A percentile compares a stretch with the other conserved stretches of the same genome.
phyloP scores from a whole-genome alignment of 1,140 invertebrate species.

The Heliconius hewitsoni region DNA sequence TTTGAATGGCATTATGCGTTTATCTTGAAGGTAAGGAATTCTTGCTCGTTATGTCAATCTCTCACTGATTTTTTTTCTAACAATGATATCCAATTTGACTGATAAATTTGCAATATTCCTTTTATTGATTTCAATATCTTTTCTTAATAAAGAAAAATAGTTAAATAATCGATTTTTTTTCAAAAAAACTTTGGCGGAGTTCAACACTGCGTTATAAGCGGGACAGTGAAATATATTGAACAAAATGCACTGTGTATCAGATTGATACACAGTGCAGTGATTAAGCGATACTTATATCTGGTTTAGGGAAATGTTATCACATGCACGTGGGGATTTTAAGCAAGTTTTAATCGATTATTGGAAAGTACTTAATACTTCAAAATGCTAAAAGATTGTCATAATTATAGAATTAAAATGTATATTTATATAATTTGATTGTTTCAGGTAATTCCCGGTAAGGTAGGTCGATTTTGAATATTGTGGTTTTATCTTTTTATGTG shows the following conservation, averaged over 20 bases:
- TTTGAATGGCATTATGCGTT: neutral
- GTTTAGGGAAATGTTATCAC: neutral
- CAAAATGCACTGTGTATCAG: neutral
- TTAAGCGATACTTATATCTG: neutral
- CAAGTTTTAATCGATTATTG: neutral
- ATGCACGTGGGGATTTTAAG: neutral
- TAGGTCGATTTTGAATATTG: neutral
- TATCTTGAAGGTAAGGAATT: neutral
- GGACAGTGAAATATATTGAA: neutral
- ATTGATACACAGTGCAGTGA: neutral
- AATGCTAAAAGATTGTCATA: neutral
- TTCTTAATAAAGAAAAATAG: too few relatives aligned
- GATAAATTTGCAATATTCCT: too few relatives aligned
- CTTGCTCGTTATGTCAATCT: neutral
- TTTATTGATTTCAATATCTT: neutral
- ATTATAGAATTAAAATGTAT: neutral
- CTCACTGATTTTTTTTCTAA: too few relatives aligned
- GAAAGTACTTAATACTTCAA: neutral
- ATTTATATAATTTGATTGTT: neutral
- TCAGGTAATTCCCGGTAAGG: neutral
- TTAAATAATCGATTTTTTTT: too few relatives aligned
- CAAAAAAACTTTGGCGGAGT: neutral
- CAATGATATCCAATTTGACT: neutral
- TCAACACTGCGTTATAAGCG: neutral
- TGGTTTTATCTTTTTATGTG: neutral